These are phyloP conservation scores for Macrophya annulata DNA, from an alignment of 2,888 invertebrate species.

Conservation along the genomic window DNA sequence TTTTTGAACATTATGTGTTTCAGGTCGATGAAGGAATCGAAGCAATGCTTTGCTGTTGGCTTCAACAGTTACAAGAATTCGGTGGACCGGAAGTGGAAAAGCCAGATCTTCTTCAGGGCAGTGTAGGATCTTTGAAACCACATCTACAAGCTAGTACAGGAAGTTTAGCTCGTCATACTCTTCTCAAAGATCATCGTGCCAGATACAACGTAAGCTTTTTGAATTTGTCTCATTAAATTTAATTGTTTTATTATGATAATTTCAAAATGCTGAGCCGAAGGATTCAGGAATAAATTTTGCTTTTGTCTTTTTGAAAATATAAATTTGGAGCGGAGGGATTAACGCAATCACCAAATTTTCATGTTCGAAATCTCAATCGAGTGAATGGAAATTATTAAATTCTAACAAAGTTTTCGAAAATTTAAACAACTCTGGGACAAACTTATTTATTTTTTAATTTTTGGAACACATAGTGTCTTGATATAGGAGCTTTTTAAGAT, in stretches of 20 bases:
- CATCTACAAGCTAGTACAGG: slow-evolving; percentile 78
- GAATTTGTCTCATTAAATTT: background rate
- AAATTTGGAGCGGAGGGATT: background rate
- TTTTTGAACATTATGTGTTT: background rate
- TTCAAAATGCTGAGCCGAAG: background rate
- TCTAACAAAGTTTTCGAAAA: too few relatives aligned
- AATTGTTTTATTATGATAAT: background rate
- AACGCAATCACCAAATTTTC: background rate
- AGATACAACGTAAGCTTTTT: slow-evolving; percentile 89
- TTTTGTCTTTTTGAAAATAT: background rate
- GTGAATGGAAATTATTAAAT: background rate
- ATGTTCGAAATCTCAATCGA: background rate
- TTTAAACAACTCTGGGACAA: too few relatives aligned
- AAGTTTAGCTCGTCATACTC: slow-evolving; percentile 83
- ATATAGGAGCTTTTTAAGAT: background rate
- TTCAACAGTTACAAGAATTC: slow-evolving; percentile 91
- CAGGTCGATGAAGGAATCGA: slow-evolving; percentile 92
- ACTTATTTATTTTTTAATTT: too few relatives aligned
- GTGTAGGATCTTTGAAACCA: slow-evolving; percentile 84
- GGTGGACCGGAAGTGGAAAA: slow-evolving; percentile 92
- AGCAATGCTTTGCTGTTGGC: slow-evolving; percentile 92
- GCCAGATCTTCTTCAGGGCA: slow-evolving; percentile 91
- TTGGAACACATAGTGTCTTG: too few relatives aligned
- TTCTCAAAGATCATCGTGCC: slow-evolving; percentile 87
- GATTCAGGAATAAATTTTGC: background rate